Conservation (phyloP, 2,888 invertebrate genomes). For the Limnephilus lunatus region DNA sequence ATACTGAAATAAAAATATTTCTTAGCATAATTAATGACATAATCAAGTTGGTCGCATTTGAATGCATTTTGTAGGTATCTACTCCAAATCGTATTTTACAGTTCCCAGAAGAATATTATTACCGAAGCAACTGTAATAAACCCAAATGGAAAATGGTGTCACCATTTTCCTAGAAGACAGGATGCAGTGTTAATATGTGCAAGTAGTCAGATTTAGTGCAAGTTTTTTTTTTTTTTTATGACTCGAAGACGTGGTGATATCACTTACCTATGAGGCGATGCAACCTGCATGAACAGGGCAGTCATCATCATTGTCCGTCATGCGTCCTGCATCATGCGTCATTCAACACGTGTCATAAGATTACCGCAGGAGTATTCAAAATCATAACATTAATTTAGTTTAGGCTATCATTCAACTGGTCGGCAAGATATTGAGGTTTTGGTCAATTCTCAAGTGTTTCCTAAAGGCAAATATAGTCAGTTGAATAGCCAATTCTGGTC, state of each 20-base stretch:
- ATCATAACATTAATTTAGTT: not conserved
- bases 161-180: constrained; percentile 5
- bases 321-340: not conserved
- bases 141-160: not conserved
- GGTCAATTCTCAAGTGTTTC: no score
- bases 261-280: not conserved
- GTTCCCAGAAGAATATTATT: not conserved
- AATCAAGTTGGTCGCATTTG: not conserved
- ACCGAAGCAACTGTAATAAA: not conserved
- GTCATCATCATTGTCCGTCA: not conserved
- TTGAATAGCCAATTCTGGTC: no score
- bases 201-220: not conserved
- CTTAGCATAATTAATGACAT: not conserved
- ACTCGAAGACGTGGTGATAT: not conserved
- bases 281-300: not conserved
- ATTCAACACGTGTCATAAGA: no score
- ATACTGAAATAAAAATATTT: not conserved
- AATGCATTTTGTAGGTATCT: no score
- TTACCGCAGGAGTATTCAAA: not conserved
- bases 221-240: not conserved
- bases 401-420: no score
- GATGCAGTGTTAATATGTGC: not conserved
- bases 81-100: not conserved
- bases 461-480: no score
- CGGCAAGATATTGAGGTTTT: no score